phyloP scores from a whole-genome alignment of 35 echinoderm and acorn worm species.

The Lytechinus pictus region DNA sequence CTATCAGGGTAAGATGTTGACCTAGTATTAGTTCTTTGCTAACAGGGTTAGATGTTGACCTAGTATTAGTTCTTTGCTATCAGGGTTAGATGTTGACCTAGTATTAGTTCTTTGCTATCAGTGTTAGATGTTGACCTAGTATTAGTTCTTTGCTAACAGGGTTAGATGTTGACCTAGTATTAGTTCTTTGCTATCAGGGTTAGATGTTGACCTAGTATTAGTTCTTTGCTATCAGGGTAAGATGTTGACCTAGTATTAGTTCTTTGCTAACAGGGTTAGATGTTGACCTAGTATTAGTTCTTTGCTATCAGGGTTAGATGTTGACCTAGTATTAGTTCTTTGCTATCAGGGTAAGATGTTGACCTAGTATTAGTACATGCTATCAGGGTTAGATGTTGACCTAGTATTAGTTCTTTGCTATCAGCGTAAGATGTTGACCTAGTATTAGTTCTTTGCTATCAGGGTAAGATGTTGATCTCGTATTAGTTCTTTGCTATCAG shows the following conservation, averaged over 20 bases:
- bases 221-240: background rate
- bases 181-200: background rate
- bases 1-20: background rate
- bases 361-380: background rate
- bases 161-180: background rate
- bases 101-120: background rate
- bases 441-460: background rate
- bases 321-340: background rate
- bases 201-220: background rate
- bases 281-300: background rate
- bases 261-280: background rate
- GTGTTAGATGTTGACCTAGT: background rate
- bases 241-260: background rate
- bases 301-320: background rate
- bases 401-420: background rate
- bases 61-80: background rate
- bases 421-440: background rate
- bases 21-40: background rate
- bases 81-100: background rate
- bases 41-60: background rate
- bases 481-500: background rate
- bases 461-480: background rate
- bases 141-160: background rate
- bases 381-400: background rate
- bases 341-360: background rate